A percentile compares a stretch with the other conserved stretches of the same genome.
These are phyloP conservation scores for Prionailurus bengalensis DNA, from an alignment of 2,113 vertebrate genomes.

Conservation along the genomic window DNA sequence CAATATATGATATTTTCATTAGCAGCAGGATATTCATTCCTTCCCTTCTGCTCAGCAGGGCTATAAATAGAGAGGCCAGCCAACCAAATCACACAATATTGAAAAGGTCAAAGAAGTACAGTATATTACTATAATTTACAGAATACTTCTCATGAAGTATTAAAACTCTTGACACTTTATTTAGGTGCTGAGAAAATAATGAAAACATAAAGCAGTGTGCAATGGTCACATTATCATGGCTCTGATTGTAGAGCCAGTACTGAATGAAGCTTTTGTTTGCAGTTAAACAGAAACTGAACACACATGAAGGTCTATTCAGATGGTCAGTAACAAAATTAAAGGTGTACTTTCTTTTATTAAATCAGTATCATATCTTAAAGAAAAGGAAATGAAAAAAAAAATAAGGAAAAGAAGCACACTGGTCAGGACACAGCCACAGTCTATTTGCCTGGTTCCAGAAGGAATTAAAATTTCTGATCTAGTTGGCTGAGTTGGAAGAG, in stretches of 20 bases:
- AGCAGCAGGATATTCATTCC: slow-evolving; percentile 80
- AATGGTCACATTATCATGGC: slow-evolving; percentile 59
- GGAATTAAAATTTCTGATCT: neutral
- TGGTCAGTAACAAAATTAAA: slow-evolving; percentile 45
- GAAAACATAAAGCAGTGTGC: slow-evolving; percentile 76
- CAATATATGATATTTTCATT: slow-evolving; percentile 86
- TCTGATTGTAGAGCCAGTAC: slow-evolving; percentile 41
- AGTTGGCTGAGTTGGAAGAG: neutral
- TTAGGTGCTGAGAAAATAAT: slow-evolving; percentile 82
- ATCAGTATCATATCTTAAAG: neutral
- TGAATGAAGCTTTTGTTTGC: slow-evolving; percentile 64
- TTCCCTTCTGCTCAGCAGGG: slow-evolving; percentile 70
- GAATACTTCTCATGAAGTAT: slow-evolving; percentile 80
- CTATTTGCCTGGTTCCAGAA: neutral
- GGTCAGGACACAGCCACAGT: neutral
- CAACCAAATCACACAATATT: slow-evolving; percentile 86
- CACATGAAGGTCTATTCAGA: neutral
- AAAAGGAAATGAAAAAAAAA: neutral
- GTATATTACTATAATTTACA: slow-evolving; percentile 86
- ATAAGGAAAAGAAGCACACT: neutral
- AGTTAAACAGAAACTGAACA: slow-evolving; percentile 50
- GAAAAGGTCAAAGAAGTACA: slow-evolving; percentile 86
- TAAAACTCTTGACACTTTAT: slow-evolving; percentile 84
- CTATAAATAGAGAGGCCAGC: slow-evolving; percentile 86
- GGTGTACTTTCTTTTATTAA: neutral